These are phyloP conservation scores for Catharus bicknelli DNA, from an alignment of 2,113 vertebrate genomes.

Conservation along the genomic window DNA sequence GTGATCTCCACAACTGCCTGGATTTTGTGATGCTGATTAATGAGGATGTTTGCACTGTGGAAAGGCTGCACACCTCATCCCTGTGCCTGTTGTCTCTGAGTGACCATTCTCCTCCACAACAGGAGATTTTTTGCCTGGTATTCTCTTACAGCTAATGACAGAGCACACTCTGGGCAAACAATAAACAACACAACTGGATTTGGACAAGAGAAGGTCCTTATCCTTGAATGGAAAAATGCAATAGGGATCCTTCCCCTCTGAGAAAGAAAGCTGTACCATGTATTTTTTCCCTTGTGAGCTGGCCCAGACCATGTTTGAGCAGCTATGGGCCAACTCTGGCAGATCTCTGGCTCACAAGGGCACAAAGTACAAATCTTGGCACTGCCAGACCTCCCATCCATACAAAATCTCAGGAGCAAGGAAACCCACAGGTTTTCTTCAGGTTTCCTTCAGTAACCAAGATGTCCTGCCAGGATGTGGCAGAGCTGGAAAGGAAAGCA, in stretches of 20 bases:
- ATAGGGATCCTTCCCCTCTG: not conserved
- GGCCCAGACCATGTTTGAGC: not conserved
- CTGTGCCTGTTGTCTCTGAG: not conserved
- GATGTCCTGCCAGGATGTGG: too few relatives aligned
- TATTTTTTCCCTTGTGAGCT: not conserved
- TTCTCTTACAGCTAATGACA: not conserved
- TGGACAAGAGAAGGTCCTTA: not conserved
- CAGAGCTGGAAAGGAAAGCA: not conserved
- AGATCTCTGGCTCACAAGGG: not conserved
- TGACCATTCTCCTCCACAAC: not conserved
- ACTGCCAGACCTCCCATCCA: not conserved
- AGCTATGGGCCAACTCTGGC: not conserved
- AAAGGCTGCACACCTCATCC: not conserved
- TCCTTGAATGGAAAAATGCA: not conserved
- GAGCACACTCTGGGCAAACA: not conserved
- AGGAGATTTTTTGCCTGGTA: not conserved
- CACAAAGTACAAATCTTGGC: not conserved
- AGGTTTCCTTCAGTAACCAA: not conserved
- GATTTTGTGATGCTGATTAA: not conserved
- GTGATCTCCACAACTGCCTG: accelerated
- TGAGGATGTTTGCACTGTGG: not conserved
- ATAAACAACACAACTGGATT: accelerated
- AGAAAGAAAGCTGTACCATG: not conserved
- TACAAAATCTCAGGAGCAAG: not conserved
- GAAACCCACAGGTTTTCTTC: not conserved